These are phyloP conservation scores for Hermaeophaga mercurialis DNA, from an alignment of 2,888 invertebrate genomes.

Conservation along the genomic window DNA sequence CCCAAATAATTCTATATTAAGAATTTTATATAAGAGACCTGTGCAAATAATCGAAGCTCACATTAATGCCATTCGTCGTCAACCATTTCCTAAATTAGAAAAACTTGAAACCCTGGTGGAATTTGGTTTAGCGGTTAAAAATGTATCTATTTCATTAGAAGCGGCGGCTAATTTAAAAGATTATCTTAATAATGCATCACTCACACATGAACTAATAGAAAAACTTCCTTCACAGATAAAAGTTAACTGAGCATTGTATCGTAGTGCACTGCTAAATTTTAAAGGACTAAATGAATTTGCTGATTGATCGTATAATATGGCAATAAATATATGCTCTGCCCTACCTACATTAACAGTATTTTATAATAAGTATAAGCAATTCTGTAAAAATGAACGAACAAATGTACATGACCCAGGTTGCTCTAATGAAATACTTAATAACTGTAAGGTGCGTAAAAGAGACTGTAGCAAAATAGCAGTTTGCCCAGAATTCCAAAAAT, in stretches of 20 bases:
- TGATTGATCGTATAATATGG: no score
- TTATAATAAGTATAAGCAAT: no score
- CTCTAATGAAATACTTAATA: no score
- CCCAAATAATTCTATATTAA: no score
- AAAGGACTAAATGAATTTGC: no score
- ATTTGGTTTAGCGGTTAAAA: slow-evolving; percentile 21
- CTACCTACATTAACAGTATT: no score
- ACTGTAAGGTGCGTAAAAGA: no score
- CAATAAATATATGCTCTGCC: no score
- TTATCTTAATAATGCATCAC: slow-evolving; percentile 9
- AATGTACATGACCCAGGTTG: no score
- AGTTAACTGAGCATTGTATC: slow-evolving; percentile 18
- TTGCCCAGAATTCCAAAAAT: no score
- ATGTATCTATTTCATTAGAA: slow-evolving; percentile 13
- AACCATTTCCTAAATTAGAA: slow-evolving; percentile 12
- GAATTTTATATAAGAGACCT: slow-evolving; percentile 20
- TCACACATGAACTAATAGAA: slow-evolving; percentile 12
- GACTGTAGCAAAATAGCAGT: no score
- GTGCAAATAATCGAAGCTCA: slow-evolving; percentile 23
- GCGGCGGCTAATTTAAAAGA: background rate
- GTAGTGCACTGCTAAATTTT: slow-evolving; percentile 5
- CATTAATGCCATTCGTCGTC: slow-evolving; percentile 18
- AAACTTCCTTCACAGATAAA: slow-evolving; percentile 13
- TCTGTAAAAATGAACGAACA: no score
- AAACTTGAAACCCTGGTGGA: slow-evolving; percentile 23